phyloP scores from a whole-genome alignment of 2,888 invertebrate species.

The Parnassius smintheus region DNA sequence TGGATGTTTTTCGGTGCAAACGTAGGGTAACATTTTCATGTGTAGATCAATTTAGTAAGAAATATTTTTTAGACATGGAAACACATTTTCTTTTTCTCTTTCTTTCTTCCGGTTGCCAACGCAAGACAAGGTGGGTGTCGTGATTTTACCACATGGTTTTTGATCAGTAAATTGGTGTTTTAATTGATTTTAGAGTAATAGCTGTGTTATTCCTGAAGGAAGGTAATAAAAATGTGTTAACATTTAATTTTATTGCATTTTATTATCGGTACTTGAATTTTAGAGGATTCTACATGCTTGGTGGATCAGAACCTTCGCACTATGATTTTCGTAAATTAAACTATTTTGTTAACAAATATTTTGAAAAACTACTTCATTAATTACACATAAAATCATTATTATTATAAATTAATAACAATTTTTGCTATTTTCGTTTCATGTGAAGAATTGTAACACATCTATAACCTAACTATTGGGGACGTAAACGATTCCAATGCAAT shows the following conservation, averaged over 20 bases:
- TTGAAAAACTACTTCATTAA: too few relatives aligned
- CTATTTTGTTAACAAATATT: too few relatives aligned
- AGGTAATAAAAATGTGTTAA: constrained; percentile 38
- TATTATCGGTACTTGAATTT: neutral
- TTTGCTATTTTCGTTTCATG: too few relatives aligned
- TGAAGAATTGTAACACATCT: too few relatives aligned
- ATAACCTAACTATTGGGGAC: too few relatives aligned
- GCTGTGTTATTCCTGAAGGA: constrained; percentile 33
- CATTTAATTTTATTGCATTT: neutral
- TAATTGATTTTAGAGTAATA: constrained; percentile 34
- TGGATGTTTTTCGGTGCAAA: too few relatives aligned
- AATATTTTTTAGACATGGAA: neutral
- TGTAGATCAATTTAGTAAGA: neutral
- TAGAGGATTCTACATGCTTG: neutral
- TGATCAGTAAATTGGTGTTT: constrained; percentile 32
- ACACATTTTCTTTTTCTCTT: constrained; percentile 33
- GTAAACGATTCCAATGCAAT: too few relatives aligned
- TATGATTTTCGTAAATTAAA: too few relatives aligned
- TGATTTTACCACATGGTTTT: constrained; percentile 65
- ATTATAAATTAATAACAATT: too few relatives aligned
- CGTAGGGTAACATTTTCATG: too few relatives aligned
- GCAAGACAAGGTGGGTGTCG: constrained; percentile 71
- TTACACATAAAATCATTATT: too few relatives aligned
- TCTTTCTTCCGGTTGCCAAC: constrained; percentile 77
- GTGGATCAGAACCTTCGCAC: neutral